phyloP scores from a whole-genome alignment of 1,140 invertebrate genomes.

The Ruditapes philippinarum region DNA sequence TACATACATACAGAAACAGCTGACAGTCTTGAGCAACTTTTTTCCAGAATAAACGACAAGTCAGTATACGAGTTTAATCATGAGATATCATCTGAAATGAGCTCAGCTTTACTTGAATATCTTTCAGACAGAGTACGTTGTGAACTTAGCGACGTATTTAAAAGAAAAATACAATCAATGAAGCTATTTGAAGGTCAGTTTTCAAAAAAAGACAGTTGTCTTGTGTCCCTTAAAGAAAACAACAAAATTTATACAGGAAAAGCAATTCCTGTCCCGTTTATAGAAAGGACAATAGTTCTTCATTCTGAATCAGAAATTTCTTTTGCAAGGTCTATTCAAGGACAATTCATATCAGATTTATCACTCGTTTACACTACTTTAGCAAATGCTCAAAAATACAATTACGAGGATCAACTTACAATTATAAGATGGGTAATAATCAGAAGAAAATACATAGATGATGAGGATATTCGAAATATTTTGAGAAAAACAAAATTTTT shows the following conservation, averaged over 20 bases:
- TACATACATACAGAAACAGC: neutral
- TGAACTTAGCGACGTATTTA: neutral
- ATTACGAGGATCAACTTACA: neutral
- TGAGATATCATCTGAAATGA: too few relatives aligned
- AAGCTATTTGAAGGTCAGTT: neutral
- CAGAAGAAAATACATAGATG: neutral
- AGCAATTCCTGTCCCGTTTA: slow-evolving; percentile 17
- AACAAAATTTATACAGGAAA: neutral
- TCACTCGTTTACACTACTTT: neutral
- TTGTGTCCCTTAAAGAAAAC: neutral
- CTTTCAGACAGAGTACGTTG: neutral
- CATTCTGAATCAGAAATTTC: neutral
- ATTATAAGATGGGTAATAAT: neutral
- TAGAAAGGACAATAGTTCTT: neutral
- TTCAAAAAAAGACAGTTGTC: neutral
- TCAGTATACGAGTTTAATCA: neutral
- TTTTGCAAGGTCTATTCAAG: neutral
- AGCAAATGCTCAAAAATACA: neutral
- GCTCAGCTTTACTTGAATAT: neutral
- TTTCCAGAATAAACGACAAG: neutral
- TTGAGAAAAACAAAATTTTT: neutral
- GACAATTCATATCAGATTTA: neutral
- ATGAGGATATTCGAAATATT: neutral
- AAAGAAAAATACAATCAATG: neutral
- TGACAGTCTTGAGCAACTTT: neutral